These are phyloP conservation scores for Monodelphis domestica DNA, from an alignment of 2,797 vertebrate species.

Conservation along the genomic window DNA sequence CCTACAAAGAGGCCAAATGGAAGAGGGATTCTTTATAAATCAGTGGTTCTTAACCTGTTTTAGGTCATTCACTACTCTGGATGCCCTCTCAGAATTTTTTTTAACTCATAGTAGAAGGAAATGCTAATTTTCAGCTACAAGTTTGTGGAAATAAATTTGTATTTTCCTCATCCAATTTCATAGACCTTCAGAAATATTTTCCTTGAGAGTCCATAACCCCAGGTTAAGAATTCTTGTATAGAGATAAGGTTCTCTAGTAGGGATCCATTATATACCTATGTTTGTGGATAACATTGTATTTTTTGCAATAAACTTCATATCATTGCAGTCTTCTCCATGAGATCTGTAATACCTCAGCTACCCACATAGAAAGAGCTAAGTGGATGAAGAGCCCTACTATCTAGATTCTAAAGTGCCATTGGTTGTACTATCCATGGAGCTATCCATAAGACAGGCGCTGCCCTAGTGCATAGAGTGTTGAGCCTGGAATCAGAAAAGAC, in stretches of 20 bases:
- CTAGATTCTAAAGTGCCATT: neutral
- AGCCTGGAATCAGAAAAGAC: no score
- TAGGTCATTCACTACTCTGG: neutral
- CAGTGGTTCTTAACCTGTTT: neutral
- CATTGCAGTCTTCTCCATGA: neutral
- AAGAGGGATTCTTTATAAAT: neutral
- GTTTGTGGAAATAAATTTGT: neutral
- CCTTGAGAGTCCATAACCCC: no score
- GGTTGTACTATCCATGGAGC: neutral
- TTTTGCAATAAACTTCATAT: neutral
- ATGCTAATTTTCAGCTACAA: neutral
- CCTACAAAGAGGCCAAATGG: neutral
- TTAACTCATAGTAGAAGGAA: neutral
- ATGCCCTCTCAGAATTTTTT: neutral
- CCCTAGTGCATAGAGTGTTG: no score
- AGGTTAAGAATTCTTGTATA: neutral
- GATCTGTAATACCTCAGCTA: neutral
- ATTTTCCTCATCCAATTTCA: neutral
- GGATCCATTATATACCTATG: neutral
- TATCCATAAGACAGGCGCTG: no score
- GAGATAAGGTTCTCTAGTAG: neutral
- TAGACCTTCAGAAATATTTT: neutral
- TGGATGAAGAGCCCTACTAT: neutral
- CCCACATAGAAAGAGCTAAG: neutral
- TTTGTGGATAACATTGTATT: neutral